Conservation (phyloP, 2,797 vertebrate genomes). For the Microtus obscurus region DNA sequence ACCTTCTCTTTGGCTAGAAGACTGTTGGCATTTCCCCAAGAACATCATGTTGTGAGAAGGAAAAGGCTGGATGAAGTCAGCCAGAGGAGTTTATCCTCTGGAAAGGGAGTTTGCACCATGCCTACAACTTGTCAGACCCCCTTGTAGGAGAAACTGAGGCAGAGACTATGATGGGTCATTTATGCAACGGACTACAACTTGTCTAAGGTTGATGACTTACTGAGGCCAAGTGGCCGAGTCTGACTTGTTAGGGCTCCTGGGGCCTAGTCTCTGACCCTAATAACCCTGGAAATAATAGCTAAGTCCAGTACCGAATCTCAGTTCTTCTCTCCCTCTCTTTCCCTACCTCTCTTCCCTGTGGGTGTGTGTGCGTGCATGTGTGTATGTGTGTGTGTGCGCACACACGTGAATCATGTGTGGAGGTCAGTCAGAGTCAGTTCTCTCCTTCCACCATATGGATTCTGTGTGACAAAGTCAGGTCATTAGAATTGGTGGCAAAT, state of each 20-base stretch:
- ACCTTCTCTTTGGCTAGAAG: not conserved
- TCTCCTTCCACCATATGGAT: not conserved
- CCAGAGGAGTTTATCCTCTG: not conserved
- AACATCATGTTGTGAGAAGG: not conserved
- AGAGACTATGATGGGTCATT: not conserved
- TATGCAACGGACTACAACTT: not conserved
- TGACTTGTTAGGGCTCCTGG: not conserved
- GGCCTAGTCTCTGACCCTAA: not conserved
- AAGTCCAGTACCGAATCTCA: not conserved
- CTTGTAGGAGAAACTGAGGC: not conserved
- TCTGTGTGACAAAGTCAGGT: not conserved
- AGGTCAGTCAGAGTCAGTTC: not conserved
- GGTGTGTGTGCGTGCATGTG: not conserved
- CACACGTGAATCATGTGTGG: not conserved
- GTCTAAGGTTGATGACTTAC: not conserved
- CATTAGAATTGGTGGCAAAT: not conserved
- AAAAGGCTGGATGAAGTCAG: not conserved
- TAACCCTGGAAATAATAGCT: not conserved
- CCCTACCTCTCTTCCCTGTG: not conserved
- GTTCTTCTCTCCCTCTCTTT: not conserved
- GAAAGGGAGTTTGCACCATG: not conserved
- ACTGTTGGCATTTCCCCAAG: not conserved
- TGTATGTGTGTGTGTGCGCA: too few species aligned
- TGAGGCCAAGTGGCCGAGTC: not conserved
- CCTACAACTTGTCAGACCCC: not conserved